These are phyloP conservation scores for Aleiodes testaceus DNA, from an alignment of 2,888 invertebrate genomes.

Conservation along the genomic window DNA sequence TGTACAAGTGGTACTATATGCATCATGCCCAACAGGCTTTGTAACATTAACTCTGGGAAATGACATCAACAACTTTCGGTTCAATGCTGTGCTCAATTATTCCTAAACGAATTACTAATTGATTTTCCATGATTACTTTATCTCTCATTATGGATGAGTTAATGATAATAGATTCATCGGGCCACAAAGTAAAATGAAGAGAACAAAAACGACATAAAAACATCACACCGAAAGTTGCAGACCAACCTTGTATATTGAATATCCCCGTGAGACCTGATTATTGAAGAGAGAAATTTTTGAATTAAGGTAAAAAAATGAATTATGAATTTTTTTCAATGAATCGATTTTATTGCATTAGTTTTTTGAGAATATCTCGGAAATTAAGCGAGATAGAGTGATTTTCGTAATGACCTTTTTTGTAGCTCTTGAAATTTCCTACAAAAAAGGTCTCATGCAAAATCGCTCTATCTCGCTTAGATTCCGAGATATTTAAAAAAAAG, in stretches of 20 bases:
- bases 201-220: constrained; percentile 62
- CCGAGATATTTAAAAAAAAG: too few relatives aligned
- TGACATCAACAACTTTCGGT: constrained; percentile 30
- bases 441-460: not conserved
- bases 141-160: not conserved
- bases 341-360: too few relatives aligned
- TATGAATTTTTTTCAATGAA: too few relatives aligned
- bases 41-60: not conserved
- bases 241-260: constrained; percentile 80
- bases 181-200: not conserved
- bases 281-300: constrained; percentile 54
- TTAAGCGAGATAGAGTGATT: too few relatives aligned
- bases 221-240: constrained; percentile 69
- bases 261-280: constrained; percentile 78
- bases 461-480: too few relatives aligned
- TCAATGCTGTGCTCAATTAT: not conserved
- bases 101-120: not conserved
- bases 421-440: too few relatives aligned
- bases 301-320: too few relatives aligned
- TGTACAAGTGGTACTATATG: not conserved
- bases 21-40: not conserved
- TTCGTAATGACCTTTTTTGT: too few relatives aligned
- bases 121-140: not conserved
- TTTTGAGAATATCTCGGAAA: too few relatives aligned
- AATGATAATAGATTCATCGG: too few relatives aligned